Percentiles rank a stretch among this genome's conserved stretches.
phyloP scores from a whole-genome alignment of 2,113 vertebrate genomes.

The Protobothrops flavoviridis region DNA sequence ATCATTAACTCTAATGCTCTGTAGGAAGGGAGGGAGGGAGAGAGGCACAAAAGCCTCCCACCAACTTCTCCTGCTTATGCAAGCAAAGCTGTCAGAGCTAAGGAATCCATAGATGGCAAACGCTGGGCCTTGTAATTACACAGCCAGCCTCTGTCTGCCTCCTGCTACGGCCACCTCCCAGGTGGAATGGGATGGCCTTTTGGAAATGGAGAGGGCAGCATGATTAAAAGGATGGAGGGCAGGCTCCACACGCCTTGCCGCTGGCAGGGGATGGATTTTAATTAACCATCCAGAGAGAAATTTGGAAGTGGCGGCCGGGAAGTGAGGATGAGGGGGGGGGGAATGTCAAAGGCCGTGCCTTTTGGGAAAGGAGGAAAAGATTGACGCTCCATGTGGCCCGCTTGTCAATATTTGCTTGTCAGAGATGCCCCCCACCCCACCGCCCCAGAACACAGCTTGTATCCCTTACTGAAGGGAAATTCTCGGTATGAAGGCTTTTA shows the following conservation, averaged over 20 bases:
- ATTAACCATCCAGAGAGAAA: constrained; percentile 48
- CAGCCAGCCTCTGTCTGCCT: constrained; percentile 34
- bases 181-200: accelerated
- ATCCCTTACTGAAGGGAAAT: background rate
- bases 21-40: background rate
- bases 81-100: constrained; percentile 1
- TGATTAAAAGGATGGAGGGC: constrained; percentile 34
- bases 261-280: constrained; percentile 43
- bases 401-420: background rate
- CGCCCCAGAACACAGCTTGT: background rate
- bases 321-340: background rate
- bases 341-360: constrained; percentile 17
- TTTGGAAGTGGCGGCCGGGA: constrained; percentile 12
- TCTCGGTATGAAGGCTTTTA: accelerated
- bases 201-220: background rate
- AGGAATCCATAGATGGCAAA: constrained; percentile 24
- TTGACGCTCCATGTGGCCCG: accelerated
- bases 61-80: no score
- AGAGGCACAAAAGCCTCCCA: background rate
- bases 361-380: constrained; percentile 25
- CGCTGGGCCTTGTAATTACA: background rate
- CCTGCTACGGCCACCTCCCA: background rate
- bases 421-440: background rate
- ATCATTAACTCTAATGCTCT: background rate
- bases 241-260: constrained; percentile 42